Evolutionary conservation across 1,140 invertebrate species (phyloP), one percentile per base, ranked within the genome.

Genomic region (Pteromalus puparum): DNA sequence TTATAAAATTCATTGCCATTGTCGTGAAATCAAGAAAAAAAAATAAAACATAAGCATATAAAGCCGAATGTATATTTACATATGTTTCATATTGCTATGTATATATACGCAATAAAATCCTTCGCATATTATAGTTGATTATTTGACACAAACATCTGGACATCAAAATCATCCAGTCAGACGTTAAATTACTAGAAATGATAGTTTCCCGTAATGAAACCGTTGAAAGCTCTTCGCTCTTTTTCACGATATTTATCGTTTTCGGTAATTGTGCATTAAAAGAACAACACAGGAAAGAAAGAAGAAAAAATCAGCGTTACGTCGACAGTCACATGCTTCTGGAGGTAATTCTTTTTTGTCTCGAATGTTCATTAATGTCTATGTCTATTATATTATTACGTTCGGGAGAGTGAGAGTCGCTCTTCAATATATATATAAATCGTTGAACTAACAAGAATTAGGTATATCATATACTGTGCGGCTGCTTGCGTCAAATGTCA

Each of bases 121-220:
- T n/a, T 83, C 53, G 61, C 70, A 75, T 46, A 38, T 34, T 34
- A 34, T 82, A 75, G 53, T 82, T 74, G 4, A 67, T 72, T 75
- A 82, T 82, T 82, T 82, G 70, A 82, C 81, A 82, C 72, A 82
- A 82, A 61, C 30, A 82, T 75, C 72, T 28, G 42, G 15, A 28
- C 30, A 10, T 21, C 10, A 68, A 77, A 30, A 34, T 24, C 21
- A 70, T 83, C 53, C 42, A 77, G 61, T 48, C 26, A 68, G 68
- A 76, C 38, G 21, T 46, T 83, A 24, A 76, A 70, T n/a, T 76
- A 68, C 24, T 67, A 77, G 38, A 77, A 77, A 76, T 26, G 34
- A 74, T 82, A 30, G 42, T 30, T 65, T 42, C 53, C 21, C 42
- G 48, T n/a, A 73, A n/a, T 12, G 26, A 53, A 48, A 48, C 4